Evolutionary conservation across 2,888 invertebrate genomes (phyloP), one percentile per base, ranked within the genome.

Genomic region (Notodonta ziczac): DNA sequence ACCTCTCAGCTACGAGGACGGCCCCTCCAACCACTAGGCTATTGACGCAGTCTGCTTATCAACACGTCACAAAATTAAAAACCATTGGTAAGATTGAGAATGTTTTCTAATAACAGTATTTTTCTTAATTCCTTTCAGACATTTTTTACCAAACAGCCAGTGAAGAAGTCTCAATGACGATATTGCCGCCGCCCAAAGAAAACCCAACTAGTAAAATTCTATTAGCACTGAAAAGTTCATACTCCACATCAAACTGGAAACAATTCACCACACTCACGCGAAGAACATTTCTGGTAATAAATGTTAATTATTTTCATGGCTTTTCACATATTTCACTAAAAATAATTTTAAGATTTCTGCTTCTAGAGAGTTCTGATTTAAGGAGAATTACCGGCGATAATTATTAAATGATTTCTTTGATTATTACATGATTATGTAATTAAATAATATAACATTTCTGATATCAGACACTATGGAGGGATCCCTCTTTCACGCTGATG

Each of bases 401-500:
- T 24, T 24, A 2, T 24, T 24, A 24, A 24, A 24, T 24, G 1
- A 24, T 24, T 24, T 24, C 24, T 24, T 24, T 24, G 24, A 24
- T n/a, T n/a, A n/a, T n/a, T n/a, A n/a, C n/a, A n/a, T n/a, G n/a
- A n/a, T 24, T 24, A 24, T 24, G 24, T 24, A 24, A 24, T 24
- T 24, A 24, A 24, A 24, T 24, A 24, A 24, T 2, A 35, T 35
- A 7, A 35, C 4, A 13, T n/a, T n/a, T 46, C n/a, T 46, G 46
- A 48, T 87, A 85, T 4, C 81, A 93, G 91, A 77, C 95, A 65
- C 91, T 96, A 63, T 95, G 95, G 86, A 94, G 97, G 52, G 96
- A 97, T 78, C 95, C 95, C 63, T 95, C 97, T 35, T 92, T 98
- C 76, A 97, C 97, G 2, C 92, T 96, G 55, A 96, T 97, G 78